Evolutionary conservation across 2,888 invertebrate genomes (phyloP), one percentile per base, ranked within the genome.

Genomic region (Lithophane socia): DNA sequence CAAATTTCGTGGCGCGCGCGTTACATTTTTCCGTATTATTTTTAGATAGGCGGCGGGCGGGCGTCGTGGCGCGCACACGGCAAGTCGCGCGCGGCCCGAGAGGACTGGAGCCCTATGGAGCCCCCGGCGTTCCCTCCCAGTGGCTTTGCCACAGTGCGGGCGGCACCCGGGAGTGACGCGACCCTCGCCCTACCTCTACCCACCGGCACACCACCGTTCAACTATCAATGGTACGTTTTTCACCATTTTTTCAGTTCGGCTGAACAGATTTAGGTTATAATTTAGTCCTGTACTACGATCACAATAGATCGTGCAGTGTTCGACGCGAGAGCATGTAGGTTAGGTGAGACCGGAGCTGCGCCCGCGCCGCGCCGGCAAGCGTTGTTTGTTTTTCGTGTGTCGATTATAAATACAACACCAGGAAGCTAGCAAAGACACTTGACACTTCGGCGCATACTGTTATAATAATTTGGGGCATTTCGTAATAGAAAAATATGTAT

Each of bases 11-110:
- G 89, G 92, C 91, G 94, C 91, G 93, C 92, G 94, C 88, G 90
- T 93, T 92, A 94, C 94, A 96, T 96, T 95, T 96, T 96, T 96
- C 92, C 90, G 94, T 93, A 94, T 94, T 96, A 96, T 96, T 96
- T 96, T 94, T 96, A 96, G 96, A 95, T 95, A 96, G 95, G 94
- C 93, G 95, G 95, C 94, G 92, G 92, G 91, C 93, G 94, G 92
- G 92, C 92, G 91, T 90, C 90, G 88, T 89, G 88, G 90, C 89
- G 92, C 94, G 95, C 95, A 95, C 94, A 95, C 95, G 94, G 92
- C 91, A 89, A 90, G 90, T 90, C 95, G 96, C 95, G 95, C 95
- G 95, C 95, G 96, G 92, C 90, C 92, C 92, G 95, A 93, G 93
- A 92, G 93, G 94, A 93, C 92, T 93, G 95, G 94, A 94, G 94